Percentiles rank a stretch among this genome's conserved stretches.
These are phyloP conservation scores for Panopea generosa DNA, from an alignment of 2,888 invertebrate species.

Conservation along the genomic window DNA sequence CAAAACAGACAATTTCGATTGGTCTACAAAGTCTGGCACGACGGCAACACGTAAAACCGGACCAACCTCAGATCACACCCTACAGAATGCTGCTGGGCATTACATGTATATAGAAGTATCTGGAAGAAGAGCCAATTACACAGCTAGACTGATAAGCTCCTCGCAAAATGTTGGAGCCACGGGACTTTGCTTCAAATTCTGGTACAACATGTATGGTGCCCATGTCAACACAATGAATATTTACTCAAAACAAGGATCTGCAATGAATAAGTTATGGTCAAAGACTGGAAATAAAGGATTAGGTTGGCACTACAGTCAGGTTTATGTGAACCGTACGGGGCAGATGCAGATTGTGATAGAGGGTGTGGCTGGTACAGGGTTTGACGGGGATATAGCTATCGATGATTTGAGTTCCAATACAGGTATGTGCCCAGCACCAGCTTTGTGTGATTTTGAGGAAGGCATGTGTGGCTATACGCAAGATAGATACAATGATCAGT, in stretches of 20 bases:
- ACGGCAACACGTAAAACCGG: conserved; percentile 75
- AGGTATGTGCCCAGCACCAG: conserved; percentile 69
- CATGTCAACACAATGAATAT: conserved; percentile 78
- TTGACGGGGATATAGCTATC: conserved; percentile 74
- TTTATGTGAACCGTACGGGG: conserved; percentile 67
- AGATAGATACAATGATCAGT: conserved; percentile 68
- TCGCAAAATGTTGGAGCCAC: conserved; percentile 45
- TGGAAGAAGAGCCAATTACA: conserved; percentile 58
- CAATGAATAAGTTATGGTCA: conserved; percentile 65
- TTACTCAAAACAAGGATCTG: conserved; percentile 55
- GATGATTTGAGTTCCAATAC: conserved; percentile 74
- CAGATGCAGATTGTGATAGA: conserved; percentile 71
- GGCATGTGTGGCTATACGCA: conserved; percentile 78
- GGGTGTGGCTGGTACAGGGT: conserved; percentile 70
- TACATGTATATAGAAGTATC: conserved; percentile 76
- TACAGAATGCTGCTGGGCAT: conserved; percentile 74
- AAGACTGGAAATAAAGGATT: conserved; percentile 76
- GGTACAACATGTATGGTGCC: conserved; percentile 84
- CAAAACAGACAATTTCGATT: conserved; percentile 77
- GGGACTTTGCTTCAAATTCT: conserved; percentile 81
- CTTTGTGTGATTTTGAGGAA: conserved; percentile 78
- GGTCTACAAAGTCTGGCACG: conserved; percentile 72
- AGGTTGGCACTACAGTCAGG: conserved; percentile 78
- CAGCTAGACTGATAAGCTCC: conserved; percentile 75
- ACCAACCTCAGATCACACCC: conserved; percentile 80